Evolutionary conservation across 2,888 invertebrate genomes (phyloP), one percentile per base, ranked within the genome.

Genomic region (Allygus modestus): DNA sequence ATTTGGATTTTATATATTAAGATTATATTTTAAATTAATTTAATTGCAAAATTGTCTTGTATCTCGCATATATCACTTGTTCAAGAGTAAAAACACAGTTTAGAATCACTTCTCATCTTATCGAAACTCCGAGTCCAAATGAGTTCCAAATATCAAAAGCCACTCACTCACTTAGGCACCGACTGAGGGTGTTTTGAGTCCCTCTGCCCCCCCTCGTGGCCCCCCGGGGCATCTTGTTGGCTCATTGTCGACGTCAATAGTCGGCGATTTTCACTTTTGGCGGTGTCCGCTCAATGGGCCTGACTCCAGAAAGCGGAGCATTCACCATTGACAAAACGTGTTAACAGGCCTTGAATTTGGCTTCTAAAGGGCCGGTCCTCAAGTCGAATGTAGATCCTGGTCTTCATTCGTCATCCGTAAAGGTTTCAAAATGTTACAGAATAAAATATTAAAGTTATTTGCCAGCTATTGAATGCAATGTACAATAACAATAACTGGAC

Each of bases 201-300:
- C 58, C 58, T 20, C 58, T 20, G 5, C 51, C n/a, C 51, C 51
- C 51, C 15, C 17, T 51, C 58, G 9, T 7, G 41, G 9, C 20
- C 33, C 73, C 41, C 41, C 11, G 17, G 20, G 41, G 43, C 41
- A 20, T 41, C 73, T 20, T 73, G 73, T 73, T 73, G 41, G 43
- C 41, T 20, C 73, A 73, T 73, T 73, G 73, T 73, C 23, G 28
- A n/a, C 73, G 0, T 73, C 73, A 73, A 73, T 41, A 28, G 73
- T 20, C 37, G 73, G 41, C 73, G n/a, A 43, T 41, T 73, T 11
- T 20, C 23, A 43, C 41, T 73, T 37, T 73, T 41, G 73, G 73
- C 73, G 41, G 73, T 17, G 69, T n/a, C 12, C 26, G 2, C 28
- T 20, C 73, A 73, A 73, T 73, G 73, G 73, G 41, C 1, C 20